Evolutionary conservation across 1,140 invertebrate species (phyloP).

Genomic region (Homalodisca vitripennis): DNA sequence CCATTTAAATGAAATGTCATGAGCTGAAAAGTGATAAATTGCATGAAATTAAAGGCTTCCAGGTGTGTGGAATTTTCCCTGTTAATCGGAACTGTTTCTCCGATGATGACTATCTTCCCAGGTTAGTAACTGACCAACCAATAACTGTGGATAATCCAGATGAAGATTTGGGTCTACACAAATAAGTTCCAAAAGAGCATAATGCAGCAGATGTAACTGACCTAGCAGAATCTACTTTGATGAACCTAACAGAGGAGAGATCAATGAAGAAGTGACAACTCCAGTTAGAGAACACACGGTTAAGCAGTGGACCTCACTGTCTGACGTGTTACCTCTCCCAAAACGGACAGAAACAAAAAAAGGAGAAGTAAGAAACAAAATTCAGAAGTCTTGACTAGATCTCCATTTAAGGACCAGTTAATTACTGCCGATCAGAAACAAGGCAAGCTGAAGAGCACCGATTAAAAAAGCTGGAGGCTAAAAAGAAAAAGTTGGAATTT

Average conservation of each 20-base stretch:
- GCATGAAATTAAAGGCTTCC: conserved; percentile 47
- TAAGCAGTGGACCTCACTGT: not conserved
- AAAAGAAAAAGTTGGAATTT: no score
- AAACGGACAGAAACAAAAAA: not conserved
- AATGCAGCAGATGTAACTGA: not conserved
- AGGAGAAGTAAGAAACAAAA: not conserved
- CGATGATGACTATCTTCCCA: conserved; percentile 39
- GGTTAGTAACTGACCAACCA: conserved; percentile 14
- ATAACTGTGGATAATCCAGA: no score
- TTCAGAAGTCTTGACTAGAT: not conserved
- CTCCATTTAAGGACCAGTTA: no score
- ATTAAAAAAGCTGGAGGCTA: no score
- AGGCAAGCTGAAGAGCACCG: no score
- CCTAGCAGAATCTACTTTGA: not conserved
- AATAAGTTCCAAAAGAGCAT: not conserved
- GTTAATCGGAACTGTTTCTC: conserved; percentile 45
- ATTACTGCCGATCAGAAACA: no score
- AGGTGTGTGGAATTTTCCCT: conserved; percentile 46
- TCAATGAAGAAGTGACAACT: not conserved
- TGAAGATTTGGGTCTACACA: no score
- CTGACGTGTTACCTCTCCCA: not conserved
- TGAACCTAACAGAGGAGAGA: not conserved
- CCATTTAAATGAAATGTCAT: conserved; percentile 22
- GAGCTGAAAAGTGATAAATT: conserved; percentile 45
- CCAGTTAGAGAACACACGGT: not conserved